Conservation (phyloP, 2,888 invertebrate species). For the Drosophila quinaria region DNA sequence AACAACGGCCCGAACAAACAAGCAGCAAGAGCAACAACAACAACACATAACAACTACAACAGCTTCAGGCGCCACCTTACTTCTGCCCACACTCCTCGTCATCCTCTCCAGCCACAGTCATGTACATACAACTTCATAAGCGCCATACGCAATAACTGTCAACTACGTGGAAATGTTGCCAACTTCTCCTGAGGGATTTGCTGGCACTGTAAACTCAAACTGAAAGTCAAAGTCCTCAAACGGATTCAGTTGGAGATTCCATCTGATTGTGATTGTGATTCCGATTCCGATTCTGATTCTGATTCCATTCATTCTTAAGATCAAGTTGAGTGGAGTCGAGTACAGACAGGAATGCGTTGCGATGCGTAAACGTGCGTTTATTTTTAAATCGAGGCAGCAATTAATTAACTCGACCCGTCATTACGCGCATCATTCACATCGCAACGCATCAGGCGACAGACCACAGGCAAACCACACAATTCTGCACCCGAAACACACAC, state of each 20-base stretch:
- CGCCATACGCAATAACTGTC: slow-evolving; percentile 67
- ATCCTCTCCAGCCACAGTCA: slow-evolving; percentile 16
- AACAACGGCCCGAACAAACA: slow-evolving; percentile 50
- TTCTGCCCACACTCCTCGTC: slow-evolving; percentile 3
- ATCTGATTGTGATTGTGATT: slow-evolving; percentile 37
- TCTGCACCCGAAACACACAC: slow-evolving; percentile 6
- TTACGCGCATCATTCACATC: slow-evolving; percentile 80
- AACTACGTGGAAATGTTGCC: slow-evolving; percentile 28
- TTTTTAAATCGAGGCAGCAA: slow-evolving; percentile 80
- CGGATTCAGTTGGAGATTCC: slow-evolving; percentile 35
- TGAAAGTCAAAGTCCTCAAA: slow-evolving; percentile 52
- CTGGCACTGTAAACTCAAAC: slow-evolving; percentile 30
- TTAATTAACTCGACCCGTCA: slow-evolving; percentile 81
- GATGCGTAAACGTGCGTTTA: slow-evolving; percentile 75
- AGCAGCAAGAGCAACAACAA: slow-evolving; percentile 57
- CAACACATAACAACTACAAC: slow-evolving; percentile 51
- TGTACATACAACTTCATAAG: slow-evolving; percentile 77
- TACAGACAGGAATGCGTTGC: slow-evolving; percentile 76
- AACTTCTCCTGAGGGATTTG: slow-evolving; percentile 15
- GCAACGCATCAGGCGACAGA: slow-evolving; percentile 76
- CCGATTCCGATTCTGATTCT: slow-evolving; percentile 40
- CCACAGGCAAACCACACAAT: slow-evolving; percentile 69
- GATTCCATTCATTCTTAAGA: slow-evolving; percentile 74
- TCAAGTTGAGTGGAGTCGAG: slow-evolving; percentile 9
- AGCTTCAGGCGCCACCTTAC: slow-evolving; percentile 37